Conservation (phyloP, 1,140 invertebrate genomes). For the Drosophila sp. region DNA sequence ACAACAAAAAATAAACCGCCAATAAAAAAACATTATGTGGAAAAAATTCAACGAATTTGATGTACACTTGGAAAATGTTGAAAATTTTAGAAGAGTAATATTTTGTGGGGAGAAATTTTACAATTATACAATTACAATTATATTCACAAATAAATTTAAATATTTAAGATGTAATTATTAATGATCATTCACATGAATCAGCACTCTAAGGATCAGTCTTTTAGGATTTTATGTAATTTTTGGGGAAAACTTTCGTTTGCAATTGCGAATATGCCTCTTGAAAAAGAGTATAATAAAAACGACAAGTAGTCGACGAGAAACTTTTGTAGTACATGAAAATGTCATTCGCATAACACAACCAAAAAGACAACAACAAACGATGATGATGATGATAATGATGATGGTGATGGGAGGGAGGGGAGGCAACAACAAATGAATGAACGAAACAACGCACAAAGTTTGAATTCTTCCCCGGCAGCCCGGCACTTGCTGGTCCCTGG, state of each 20-base stretch:
- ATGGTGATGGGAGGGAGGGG: slow-evolving; percentile 16
- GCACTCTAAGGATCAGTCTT: too few species aligned
- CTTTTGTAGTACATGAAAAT: slow-evolving; percentile 80
- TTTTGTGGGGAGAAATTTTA: not conserved
- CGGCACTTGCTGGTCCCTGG: not conserved
- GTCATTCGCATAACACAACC: slow-evolving; percentile 76
- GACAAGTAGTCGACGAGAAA: slow-evolving; percentile 77
- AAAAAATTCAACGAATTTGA: not conserved
- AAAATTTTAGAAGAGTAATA: not conserved
- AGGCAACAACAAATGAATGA: slow-evolving; percentile 27
- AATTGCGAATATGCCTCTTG: not conserved
- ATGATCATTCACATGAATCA: too few species aligned
- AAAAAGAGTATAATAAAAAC: slow-evolving; percentile 51
- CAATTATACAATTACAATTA: too few species aligned
- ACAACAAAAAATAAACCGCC: not conserved
- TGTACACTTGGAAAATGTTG: not conserved
- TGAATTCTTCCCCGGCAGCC: slow-evolving; percentile 42
- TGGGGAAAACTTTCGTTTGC: not conserved
- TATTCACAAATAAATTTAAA: too few species aligned
- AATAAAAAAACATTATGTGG: not conserved
- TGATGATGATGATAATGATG: slow-evolving; percentile 27
- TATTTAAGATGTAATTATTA: too few species aligned
- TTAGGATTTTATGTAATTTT: too few species aligned
- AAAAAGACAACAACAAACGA: slow-evolving; percentile 38
- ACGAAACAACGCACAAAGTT: slow-evolving; percentile 79